Evolutionary conservation across 2,888 invertebrate species (phyloP), one percentile per base, ranked within the genome.

Genomic region (Fragum fragum): DNA sequence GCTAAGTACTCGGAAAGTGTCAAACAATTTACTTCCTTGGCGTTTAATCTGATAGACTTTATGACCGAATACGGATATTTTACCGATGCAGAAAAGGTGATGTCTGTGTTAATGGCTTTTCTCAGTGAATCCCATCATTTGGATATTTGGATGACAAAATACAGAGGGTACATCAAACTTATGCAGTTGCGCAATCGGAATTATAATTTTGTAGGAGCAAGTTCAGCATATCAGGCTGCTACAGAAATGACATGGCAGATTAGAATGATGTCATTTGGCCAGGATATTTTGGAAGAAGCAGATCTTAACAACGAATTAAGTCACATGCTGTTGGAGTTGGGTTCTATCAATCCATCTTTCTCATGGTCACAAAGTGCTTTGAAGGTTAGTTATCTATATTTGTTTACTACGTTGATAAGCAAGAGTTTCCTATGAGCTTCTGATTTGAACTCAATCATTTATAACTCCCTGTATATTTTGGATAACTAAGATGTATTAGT

Each of bases 241-340:
- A 83, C 84, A 18, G 88, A 91, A 82, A 85, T 92, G 85, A 87
- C 85, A 6, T 90, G 89, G 88, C 88, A 92, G 73, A 92, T 93
- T 28, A 84, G 90, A 63, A 87, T 92, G 91, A 90, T 92, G 90
- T 92, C 93, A 3, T 93, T 93, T 87, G 93, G 93, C 29, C 88
- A 92, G 83, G 88, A 91, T 66, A 68, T 92, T 16, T 55, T 93
- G 6, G 84, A 91, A 59, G 88, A 92, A 73, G 89, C 89, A 0
- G 89, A 88, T 55, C 47, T 91, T 32, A 88, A 88, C 70, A 79
- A 84, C 18, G 91, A 91, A 73, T 76, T 91, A 47, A 91, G 92
- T 61, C 76, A 85, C 68, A 87, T 91, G 87, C 77, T 91, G 81
- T 73, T 91, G 26, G 92, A 93, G 74, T 87, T 89, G 29, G 93